Evolutionary conservation across 2,888 invertebrate species (phyloP).

Genomic region (Lepidochrysops patricia): DNA sequence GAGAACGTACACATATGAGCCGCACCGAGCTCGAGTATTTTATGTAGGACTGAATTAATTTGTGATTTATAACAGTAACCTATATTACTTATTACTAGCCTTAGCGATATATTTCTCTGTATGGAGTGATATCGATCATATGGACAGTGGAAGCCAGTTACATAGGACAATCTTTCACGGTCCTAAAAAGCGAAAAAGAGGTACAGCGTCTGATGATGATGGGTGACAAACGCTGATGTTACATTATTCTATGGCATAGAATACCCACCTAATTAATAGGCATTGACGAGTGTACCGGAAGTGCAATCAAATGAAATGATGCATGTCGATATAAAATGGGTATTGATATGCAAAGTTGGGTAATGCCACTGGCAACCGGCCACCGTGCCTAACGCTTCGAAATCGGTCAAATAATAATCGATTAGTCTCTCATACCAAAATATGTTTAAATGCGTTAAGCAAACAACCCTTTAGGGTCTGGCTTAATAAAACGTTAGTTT

Average conservation of each 20-base stretch:
- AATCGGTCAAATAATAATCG: neutral
- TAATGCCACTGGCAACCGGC: no score
- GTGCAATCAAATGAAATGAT: conserved; percentile 69
- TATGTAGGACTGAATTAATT: conserved; percentile 8
- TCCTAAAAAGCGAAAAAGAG: neutral
- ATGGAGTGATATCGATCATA: conserved; percentile 4
- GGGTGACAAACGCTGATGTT: neutral
- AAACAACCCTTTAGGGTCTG: neutral
- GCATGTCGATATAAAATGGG: conserved; percentile 69
- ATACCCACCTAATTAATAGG: conserved; percentile 15
- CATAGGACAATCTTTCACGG: neutral
- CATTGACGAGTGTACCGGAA: conserved; percentile 46
- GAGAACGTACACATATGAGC: conserved; percentile 4
- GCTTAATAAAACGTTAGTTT: neutral
- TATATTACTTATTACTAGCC: neutral
- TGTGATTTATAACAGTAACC: conserved; percentile 1
- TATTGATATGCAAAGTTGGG: conserved; percentile 69
- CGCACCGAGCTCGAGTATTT: conserved; percentile 1
- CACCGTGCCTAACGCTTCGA: conserved; percentile 44
- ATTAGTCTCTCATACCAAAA: neutral
- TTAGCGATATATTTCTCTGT: conserved; percentile 9
- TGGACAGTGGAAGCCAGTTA: neutral
- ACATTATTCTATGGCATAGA: neutral
- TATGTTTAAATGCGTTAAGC: neutral
- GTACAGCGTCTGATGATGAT: neutral